Base-by-base conservation (phyloP, 2,113 vertebrate species). In the Zapornia atra region DNA sequence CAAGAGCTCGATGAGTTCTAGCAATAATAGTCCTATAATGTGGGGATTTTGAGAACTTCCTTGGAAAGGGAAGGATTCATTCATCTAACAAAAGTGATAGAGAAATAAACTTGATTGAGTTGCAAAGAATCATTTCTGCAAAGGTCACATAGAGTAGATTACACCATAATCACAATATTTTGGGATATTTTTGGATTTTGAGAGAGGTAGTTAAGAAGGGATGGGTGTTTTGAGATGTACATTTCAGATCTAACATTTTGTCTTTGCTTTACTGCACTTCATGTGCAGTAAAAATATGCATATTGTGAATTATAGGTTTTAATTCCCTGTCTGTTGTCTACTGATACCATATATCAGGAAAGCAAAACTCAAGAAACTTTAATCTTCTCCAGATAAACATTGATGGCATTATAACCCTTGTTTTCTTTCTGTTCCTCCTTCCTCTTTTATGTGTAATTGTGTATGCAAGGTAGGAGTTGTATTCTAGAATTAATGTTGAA, bases 1-100 rank as follows among this genome's bases (percentile, higher is more conserved):
- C 82, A 96, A 95, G 82, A 85, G 26, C 56, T 90, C 59, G 72
- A 53, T 70, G 94, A 86, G 63, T 46, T 86, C 59, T 91, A 73
- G n/a, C 36, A 96, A 51, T 90, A 96, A 86, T 91, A 95, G 44
- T 85, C 89, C 57, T 51, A 6, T 91, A 96, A 92, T 82, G 50
- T 4, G 12, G 77, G 59, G 46, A 59, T 81, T 97, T 34, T 96
- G 80, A 91, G 60, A 96, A 63, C 91, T 93, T 85, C 65, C 92
- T 76, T 92, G 81, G 50, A 88, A 94, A 78, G 85, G 64, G 40
- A 69, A 96, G 70, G 60, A 81, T 38, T 76, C 42, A 57, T 85
- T 91, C 79, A 54, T 92, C 71, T 96, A 57, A n/a, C 50, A 57
- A 75, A 73, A 91, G 12, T 15, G 22, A 20, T 38, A 84, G 29